These are phyloP conservation scores for Neostethus bicornis DNA, from an alignment of 2,797 vertebrate genomes.

Conservation along the genomic window DNA sequence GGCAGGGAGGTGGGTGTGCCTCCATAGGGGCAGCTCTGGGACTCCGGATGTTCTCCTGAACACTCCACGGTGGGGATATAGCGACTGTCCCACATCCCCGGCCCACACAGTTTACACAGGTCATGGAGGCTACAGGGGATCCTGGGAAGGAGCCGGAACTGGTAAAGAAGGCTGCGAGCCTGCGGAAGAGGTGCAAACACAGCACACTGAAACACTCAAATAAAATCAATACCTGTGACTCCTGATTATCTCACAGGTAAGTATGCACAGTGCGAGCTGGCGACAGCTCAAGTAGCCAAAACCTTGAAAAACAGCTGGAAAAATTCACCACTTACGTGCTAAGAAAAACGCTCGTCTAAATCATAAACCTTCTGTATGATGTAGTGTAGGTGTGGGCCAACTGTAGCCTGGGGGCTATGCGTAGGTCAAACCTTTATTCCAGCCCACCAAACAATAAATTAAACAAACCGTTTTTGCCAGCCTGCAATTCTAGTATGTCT, in stretches of 20 bases:
- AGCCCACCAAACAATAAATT: too few relatives aligned
- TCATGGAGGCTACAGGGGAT: slow-evolving; percentile 97
- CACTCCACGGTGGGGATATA: slow-evolving; percentile 96
- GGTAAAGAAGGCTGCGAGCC: slow-evolving; percentile 96
- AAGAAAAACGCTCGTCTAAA: slow-evolving; percentile 49
- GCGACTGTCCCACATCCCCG: slow-evolving; percentile 99
- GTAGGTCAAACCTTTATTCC: too few relatives aligned
- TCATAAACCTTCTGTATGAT: slow-evolving; percentile 60
- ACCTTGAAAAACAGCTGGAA: slow-evolving; percentile 44
- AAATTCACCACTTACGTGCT: slow-evolving; percentile 49
- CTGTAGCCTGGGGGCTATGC: too few relatives aligned
- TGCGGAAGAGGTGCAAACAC: slow-evolving; percentile 56
- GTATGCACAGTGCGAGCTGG: slow-evolving; percentile 14
- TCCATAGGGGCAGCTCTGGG: slow-evolving; percentile 92
- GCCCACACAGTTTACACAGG: slow-evolving; percentile 93
- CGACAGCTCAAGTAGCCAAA: slow-evolving; percentile 44
- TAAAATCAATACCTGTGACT: slow-evolving; percentile 35
- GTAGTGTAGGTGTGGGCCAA: too few relatives aligned
- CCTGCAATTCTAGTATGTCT: too few relatives aligned
- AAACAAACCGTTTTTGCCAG: too few relatives aligned
- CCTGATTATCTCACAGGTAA: slow-evolving; percentile 43
- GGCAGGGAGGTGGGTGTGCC: slow-evolving; percentile 83
- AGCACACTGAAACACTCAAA: slow-evolving; percentile 27
- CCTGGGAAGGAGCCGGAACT: slow-evolving; percentile 93
- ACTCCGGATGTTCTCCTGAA: slow-evolving; percentile 89